Base-by-base conservation (phyloP, 2,797 vertebrate species). In the Cossypha caffra region DNA sequence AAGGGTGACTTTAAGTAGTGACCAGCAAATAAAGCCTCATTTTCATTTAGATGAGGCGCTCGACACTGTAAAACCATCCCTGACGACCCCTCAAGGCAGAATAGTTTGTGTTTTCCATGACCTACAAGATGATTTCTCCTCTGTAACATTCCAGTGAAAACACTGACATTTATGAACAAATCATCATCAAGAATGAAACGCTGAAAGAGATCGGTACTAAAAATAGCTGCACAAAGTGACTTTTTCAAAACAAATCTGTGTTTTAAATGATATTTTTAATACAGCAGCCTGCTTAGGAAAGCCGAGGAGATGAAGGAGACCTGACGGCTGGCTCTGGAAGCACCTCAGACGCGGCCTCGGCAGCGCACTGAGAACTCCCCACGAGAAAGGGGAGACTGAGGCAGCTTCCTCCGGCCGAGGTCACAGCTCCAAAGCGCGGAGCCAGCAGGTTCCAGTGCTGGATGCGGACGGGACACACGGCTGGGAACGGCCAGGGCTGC, bases 371-470 rank as follows among this genome's bases (percentile, higher is more conserved):
- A 7, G 43, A 69, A 4, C 5, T 4, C 31, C 6, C 21, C 19
- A 2, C 0, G 11, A 29, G 25, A 29, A 8, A 5, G 7, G 10
- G 20, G 33, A 40, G 42, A 20, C 0, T 3, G 28, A 26, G 23
- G 25, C 48, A 50, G 48, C 26, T 50, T 50, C 48, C 25, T 25
- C 48, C 8, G 35, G 40, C 26, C 11, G 3, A 50, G 38, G 21
- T 21, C 42, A 16, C 14, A 2, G 2, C 5, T 7, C 8, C 19
- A 4, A 47, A 47, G 21, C 45, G 7, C 3, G 10, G 35, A 55
- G 21, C 16, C 45, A 3, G 1, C 4, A 5, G 25, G 21, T 13
- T 0, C 1, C 0, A 4, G 61, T 0, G 15, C 0, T 1, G 24
- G 61, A 17, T 24, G n/a, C 1, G 38, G 16, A 31, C 4, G 13